These are phyloP conservation scores for Tenrec ecaudatus DNA, from an alignment of 2,113 vertebrate genomes.

Conservation along the genomic window DNA sequence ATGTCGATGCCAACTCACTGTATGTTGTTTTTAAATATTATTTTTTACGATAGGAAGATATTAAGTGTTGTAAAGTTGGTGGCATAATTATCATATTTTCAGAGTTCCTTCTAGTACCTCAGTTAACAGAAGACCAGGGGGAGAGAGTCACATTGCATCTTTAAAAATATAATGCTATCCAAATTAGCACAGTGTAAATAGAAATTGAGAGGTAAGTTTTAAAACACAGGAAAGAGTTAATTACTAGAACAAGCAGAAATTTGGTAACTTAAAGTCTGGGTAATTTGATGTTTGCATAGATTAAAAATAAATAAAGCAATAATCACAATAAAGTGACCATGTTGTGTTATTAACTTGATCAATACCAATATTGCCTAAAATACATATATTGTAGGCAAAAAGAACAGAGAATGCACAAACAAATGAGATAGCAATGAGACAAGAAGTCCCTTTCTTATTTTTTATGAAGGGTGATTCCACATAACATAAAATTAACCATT, in stretches of 20 bases:
- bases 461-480: no score
- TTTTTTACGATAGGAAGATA: not conserved
- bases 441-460: no score
- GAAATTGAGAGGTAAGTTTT: not conserved
- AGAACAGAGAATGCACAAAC: no score
- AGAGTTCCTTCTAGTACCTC: not conserved
- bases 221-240: not conserved
- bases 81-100: not conserved
- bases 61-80: not conserved
- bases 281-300: not conserved
- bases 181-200: conserved; percentile 22
- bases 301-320: not conserved
- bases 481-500: no score
- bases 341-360: no score
- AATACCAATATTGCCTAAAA: not conserved
- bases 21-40: not conserved
- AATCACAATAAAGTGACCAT: no score
- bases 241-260: not conserved
- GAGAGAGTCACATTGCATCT: not conserved
- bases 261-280: not conserved
- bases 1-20: not conserved
- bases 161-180: not conserved
- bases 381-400: no score
- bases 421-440: no score
- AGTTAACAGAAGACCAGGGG: not conserved